phyloP scores from a whole-genome alignment of 35 echinoderm and acorn worm genomes.

The Patiria miniata region DNA sequence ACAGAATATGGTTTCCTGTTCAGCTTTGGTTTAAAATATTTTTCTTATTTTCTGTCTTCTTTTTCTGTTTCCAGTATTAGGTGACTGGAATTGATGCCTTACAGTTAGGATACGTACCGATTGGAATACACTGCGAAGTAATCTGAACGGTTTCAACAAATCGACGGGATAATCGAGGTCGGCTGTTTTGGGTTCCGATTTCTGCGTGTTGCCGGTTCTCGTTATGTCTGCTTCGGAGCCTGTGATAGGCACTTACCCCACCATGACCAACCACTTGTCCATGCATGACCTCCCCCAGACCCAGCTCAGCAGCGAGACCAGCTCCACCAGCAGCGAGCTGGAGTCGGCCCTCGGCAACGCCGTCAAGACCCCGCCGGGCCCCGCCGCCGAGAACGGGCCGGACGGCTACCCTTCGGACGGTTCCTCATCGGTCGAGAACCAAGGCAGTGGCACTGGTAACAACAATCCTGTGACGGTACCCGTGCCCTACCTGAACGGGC shows the following conservation, averaged over 20 bases:
- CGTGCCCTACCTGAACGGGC: slow-evolving; percentile 65
- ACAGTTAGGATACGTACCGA: background rate
- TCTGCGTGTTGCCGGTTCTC: background rate
- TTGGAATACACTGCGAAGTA: background rate
- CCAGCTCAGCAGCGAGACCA: slow-evolving; percentile 81
- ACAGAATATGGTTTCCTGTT: no score
- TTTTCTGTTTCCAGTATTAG: background rate
- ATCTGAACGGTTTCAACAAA: background rate
- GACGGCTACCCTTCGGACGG: slow-evolving; percentile 83
- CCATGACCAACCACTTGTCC: slow-evolving; percentile 66
- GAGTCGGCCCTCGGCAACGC: slow-evolving; percentile 54
- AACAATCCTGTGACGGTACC: background rate
- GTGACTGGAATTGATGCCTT: slow-evolving; percentile 14
- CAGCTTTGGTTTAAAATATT: background rate
- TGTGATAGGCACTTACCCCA: slow-evolving; percentile 51
- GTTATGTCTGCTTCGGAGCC: slow-evolving; percentile 78
- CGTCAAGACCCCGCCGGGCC: slow-evolving; percentile 49
- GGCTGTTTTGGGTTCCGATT: background rate
- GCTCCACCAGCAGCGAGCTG: slow-evolving; percentile 81
- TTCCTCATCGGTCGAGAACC: slow-evolving; percentile 69
- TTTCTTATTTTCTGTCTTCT: background rate
- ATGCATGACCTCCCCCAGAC: slow-evolving; percentile 65
- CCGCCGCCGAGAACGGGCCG: slow-evolving; percentile 63
- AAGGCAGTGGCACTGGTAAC: background rate
- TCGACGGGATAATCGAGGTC: background rate